These are phyloP conservation scores for Bradypus variegatus DNA, from an alignment of 2,797 vertebrate genomes.

Conservation along the genomic window DNA sequence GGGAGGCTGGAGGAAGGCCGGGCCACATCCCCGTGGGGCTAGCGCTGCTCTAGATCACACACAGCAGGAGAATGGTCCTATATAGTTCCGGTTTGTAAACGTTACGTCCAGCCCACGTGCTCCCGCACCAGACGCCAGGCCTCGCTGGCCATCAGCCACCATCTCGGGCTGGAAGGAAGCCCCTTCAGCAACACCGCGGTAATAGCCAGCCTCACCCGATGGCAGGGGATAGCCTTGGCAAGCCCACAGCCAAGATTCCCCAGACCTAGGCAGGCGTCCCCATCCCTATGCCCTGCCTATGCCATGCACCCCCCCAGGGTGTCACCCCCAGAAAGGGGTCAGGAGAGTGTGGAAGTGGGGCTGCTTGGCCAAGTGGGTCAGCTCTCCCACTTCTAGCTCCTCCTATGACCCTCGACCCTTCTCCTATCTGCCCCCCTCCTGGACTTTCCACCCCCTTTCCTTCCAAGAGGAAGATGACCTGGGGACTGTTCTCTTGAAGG, in stretches of 20 bases:
- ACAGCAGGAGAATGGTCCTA: neutral
- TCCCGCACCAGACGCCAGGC: accelerated
- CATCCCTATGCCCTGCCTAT: neutral
- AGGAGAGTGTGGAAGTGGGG: neutral
- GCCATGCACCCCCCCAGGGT: too few species aligned
- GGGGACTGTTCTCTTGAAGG: neutral
- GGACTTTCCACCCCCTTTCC: neutral
- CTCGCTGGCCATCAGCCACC: neutral
- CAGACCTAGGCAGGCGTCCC: neutral
- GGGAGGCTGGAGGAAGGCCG: neutral
- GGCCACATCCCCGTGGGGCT: accelerated
- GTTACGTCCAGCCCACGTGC: accelerated
- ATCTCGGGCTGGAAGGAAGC: neutral
- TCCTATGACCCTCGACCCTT: neutral
- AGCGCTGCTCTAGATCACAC: neutral
- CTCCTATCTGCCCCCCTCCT: neutral
- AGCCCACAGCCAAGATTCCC: neutral
- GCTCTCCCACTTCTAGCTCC: neutral
- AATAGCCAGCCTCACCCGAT: neutral
- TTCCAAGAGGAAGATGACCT: neutral
- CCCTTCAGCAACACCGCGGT: neutral
- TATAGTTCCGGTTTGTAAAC: neutral
- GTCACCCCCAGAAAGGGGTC: neutral
- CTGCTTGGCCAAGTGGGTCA: neutral
- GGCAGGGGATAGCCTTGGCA: neutral